phyloP scores from a whole-genome alignment of 2,888 invertebrate species.

The Scaptomyza flava region DNA sequence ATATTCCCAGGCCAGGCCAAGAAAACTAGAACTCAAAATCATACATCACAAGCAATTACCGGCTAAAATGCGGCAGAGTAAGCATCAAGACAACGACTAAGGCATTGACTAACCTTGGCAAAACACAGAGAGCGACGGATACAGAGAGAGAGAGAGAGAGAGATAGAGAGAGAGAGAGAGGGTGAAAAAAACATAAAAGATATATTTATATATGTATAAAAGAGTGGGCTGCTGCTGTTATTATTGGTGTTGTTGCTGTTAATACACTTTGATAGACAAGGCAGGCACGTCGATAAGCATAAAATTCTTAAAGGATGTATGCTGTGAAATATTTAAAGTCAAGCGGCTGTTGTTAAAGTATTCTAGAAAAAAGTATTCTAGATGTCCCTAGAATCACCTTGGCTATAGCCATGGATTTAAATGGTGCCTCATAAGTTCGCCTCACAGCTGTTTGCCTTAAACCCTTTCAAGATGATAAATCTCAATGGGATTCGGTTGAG shows the following conservation, averaged over 20 bases:
- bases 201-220: conserved; percentile 34
- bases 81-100: conserved; percentile 53
- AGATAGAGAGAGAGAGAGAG: conserved; percentile 24
- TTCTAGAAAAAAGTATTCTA: no score
- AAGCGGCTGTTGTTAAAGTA: no score
- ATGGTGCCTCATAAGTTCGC: no score
- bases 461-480: no score
- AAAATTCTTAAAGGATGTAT: conserved; percentile 1
- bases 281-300: conserved; percentile 13
- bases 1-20: conserved; percentile 72
- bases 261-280: conserved; percentile 46
- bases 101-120: conserved; percentile 72
- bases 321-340: not conserved
- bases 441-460: no score
- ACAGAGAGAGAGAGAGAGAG: conserved; percentile 30
- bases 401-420: no score
- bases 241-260: conserved; percentile 68
- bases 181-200: conserved; percentile 26
- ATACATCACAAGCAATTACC: conserved; percentile 80
- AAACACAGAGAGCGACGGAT: conserved; percentile 39
- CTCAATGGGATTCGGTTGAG: no score
- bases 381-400: no score
- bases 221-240: conserved; percentile 59
- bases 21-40: conserved; percentile 78
- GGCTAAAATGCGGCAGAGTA: conserved; percentile 75